A percentile compares a stretch with the other conserved stretches of the same genome.
Evolutionary conservation across 2,888 invertebrate species (phyloP).

Genomic region (Erebia aethiops): DNA sequence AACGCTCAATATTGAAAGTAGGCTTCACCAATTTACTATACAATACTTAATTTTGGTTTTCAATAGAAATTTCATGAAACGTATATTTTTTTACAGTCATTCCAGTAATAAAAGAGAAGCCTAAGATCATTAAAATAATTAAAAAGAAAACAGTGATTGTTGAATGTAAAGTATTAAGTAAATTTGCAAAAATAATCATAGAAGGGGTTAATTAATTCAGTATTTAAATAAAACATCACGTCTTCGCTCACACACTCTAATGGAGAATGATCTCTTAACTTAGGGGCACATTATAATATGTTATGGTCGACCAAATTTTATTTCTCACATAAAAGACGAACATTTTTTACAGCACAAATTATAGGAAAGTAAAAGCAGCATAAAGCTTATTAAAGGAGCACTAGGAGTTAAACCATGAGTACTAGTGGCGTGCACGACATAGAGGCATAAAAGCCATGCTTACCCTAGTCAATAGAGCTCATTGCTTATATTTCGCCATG

Average conservation of each 20-base stretch:
- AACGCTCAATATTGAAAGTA: constrained; percentile 98
- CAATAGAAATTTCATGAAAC: constrained; percentile 3
- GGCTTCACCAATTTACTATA: constrained; percentile 58
- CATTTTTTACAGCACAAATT: not conserved
- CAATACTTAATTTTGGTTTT: not conserved
- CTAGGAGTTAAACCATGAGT: not conserved
- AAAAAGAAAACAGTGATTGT: constrained; percentile 96
- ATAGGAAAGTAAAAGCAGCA: not conserved
- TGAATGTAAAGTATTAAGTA: constrained; percentile 96
- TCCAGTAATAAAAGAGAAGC: constrained; percentile 96
- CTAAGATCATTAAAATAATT: constrained; percentile 94
- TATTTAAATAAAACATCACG: too few relatives aligned
- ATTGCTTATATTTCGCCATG: too few relatives aligned
- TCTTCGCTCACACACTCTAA: too few relatives aligned
- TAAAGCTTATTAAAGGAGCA: not conserved
- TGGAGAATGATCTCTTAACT: too few relatives aligned
- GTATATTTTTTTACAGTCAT: constrained; percentile 84
- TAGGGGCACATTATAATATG: too few relatives aligned
- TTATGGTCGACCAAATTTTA: too few relatives aligned
- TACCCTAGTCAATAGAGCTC: too few relatives aligned
- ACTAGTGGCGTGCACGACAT: too few relatives aligned
- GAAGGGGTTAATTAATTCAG: too few relatives aligned
- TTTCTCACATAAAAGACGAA: too few relatives aligned
- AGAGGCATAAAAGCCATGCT: too few relatives aligned
- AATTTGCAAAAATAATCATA: too few relatives aligned